phyloP scores from a whole-genome alignment of 2,888 invertebrate species.

The Scaptomyza polygonia region DNA sequence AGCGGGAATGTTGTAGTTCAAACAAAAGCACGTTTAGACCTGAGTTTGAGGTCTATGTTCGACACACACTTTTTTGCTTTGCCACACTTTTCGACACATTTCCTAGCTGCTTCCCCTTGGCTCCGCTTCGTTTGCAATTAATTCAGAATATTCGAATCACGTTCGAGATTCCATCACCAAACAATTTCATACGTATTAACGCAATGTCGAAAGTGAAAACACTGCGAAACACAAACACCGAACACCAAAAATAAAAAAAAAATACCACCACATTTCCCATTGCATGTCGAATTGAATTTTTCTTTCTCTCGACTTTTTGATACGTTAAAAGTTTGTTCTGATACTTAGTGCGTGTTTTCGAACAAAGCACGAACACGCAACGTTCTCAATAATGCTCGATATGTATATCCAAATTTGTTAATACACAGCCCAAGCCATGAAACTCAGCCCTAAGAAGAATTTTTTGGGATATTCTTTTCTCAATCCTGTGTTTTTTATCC shows the following conservation, averaged over 20 bases:
- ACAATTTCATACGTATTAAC: conserved; percentile 81
- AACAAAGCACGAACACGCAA: background rate
- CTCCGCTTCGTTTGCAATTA: conserved; percentile 66
- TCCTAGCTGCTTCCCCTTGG: background rate
- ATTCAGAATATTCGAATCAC: conserved; percentile 75
- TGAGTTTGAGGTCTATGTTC: conserved; percentile 11
- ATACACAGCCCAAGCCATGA: too few species aligned
- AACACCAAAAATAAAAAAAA: conserved; percentile 20
- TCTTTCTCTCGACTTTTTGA: background rate
- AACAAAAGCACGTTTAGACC: conserved; percentile 27
- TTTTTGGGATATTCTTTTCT: too few species aligned
- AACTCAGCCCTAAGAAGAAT: too few species aligned
- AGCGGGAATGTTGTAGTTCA: background rate
- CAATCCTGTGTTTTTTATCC: too few species aligned
- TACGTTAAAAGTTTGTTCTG: background rate
- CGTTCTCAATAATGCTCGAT: too few species aligned
- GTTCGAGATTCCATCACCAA: conserved; percentile 78
- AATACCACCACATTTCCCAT: background rate
- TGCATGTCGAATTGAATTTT: background rate
- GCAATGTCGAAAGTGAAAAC: conserved; percentile 76
- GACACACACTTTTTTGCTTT: background rate
- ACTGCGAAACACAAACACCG: conserved; percentile 37
- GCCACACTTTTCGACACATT: background rate
- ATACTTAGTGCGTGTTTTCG: conserved; percentile 2
- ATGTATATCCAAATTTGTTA: too few species aligned